A percentile compares a stretch with the other conserved stretches of the same genome.
phyloP scores from a whole-genome alignment of 2,797 vertebrate genomes.

The Dryobates pubescens region DNA sequence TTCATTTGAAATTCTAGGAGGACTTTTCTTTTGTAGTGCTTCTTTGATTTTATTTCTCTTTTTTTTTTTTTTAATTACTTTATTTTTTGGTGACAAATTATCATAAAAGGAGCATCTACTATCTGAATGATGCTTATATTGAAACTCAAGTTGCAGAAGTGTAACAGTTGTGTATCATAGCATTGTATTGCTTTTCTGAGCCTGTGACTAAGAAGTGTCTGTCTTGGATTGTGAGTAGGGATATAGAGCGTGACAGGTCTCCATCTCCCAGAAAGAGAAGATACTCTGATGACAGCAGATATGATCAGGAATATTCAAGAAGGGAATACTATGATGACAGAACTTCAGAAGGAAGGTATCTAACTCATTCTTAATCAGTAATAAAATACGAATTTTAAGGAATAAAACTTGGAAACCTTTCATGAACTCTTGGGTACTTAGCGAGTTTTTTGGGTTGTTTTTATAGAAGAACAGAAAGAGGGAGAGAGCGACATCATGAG shows the following conservation, averaged over 20 bases:
- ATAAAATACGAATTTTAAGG: neutral
- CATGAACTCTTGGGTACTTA: accelerated
- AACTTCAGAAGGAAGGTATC: slow-evolving; percentile 73
- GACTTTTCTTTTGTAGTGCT: neutral
- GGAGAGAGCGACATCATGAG: slow-evolving; percentile 72
- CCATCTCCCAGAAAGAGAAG: slow-evolving; percentile 73
- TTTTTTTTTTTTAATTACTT: neutral
- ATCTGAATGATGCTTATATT: accelerated
- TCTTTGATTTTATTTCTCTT: neutral
- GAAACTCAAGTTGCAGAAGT: neutral
- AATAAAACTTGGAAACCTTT: neutral
- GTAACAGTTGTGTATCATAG: neutral
- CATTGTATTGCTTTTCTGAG: neutral
- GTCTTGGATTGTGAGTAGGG: slow-evolving; percentile 45
- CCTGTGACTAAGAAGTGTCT: neutral
- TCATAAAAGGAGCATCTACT: neutral
- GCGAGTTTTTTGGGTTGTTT: too few relatives aligned
- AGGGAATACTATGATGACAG: slow-evolving; percentile 75
- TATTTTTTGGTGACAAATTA: neutral
- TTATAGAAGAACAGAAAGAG: slow-evolving; percentile 73
- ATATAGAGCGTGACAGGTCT: slow-evolving; percentile 67
- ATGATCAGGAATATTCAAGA: slow-evolving; percentile 75
- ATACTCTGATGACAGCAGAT: slow-evolving; percentile 73
- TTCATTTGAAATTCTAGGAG: neutral
- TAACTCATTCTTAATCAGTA: neutral